Conservation (phyloP, 2,113 vertebrate genomes). For the Psammodynastes pulverulentus region DNA sequence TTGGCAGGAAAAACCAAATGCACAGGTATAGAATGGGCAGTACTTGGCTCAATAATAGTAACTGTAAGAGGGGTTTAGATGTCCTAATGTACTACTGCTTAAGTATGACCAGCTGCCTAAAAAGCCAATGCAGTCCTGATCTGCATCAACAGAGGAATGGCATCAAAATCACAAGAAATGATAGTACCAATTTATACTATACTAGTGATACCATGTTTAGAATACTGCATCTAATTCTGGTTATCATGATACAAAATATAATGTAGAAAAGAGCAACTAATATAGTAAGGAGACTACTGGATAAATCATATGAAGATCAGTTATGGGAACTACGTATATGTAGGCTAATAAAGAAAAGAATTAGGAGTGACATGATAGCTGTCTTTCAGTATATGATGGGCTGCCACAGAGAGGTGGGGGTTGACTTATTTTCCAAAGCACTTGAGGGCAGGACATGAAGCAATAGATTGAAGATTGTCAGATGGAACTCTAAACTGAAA, state of each 20-base stretch:
- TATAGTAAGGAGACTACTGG: background rate
- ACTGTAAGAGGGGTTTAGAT: background rate
- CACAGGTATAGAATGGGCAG: background rate
- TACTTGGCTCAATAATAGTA: background rate
- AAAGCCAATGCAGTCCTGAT: background rate
- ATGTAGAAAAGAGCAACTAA: background rate
- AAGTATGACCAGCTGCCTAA: background rate
- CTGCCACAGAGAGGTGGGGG: background rate
- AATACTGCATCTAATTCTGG: background rate
- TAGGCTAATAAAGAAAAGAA: background rate
- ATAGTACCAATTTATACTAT: background rate
- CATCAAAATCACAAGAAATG: background rate
- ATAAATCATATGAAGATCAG: background rate
- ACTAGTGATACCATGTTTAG: background rate
- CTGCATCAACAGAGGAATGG: background rate
- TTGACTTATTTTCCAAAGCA: background rate
- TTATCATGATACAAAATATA: background rate
- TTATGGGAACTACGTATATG: background rate
- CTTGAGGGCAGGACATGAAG: background rate
- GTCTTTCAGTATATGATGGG: background rate
- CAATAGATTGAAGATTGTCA: background rate
- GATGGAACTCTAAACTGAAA: background rate
- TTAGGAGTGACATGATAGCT: background rate
- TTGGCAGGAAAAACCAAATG: background rate
- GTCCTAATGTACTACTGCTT: background rate